Evolutionary conservation across 2,113 vertebrate genomes (phyloP).

Genomic region (Chamaetylas fuelleborni): DNA sequence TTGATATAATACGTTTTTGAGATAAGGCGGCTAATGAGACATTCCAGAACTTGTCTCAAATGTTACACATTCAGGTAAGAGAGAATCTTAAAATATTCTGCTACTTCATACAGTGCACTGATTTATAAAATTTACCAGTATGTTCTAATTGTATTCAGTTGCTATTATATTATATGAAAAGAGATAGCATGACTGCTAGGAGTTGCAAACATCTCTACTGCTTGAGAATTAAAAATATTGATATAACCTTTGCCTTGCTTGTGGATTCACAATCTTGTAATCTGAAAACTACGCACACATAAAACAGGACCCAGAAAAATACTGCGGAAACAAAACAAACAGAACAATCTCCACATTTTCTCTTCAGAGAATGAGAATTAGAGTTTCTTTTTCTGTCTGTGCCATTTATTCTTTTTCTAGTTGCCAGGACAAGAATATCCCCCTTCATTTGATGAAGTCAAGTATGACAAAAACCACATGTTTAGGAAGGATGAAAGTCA

Average conservation of each 20-base stretch:
- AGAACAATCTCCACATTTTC: neutral
- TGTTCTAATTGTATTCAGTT: neutral
- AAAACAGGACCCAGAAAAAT: neutral
- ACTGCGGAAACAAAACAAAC: neutral
- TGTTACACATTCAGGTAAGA: neutral
- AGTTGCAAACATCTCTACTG: neutral
- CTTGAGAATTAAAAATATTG: neutral
- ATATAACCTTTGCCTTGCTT: neutral
- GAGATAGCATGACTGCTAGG: neutral
- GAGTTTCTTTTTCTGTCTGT: neutral
- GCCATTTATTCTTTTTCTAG: neutral
- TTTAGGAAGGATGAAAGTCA: neutral
- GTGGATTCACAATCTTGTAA: neutral
- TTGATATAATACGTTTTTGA: neutral
- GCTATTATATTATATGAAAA: neutral
- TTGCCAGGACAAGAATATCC: neutral
- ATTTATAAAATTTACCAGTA: neutral
- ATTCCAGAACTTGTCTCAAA: neutral
- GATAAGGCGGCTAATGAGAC: neutral
- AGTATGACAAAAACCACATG: neutral
- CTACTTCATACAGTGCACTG: neutral
- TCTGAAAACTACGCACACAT: neutral
- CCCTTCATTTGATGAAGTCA: neutral
- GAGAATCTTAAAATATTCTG: neutral
- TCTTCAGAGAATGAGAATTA: neutral